These are phyloP conservation scores for Melanostoma mellinum DNA, from an alignment of 2,888 invertebrate species.

Conservation along the genomic window DNA sequence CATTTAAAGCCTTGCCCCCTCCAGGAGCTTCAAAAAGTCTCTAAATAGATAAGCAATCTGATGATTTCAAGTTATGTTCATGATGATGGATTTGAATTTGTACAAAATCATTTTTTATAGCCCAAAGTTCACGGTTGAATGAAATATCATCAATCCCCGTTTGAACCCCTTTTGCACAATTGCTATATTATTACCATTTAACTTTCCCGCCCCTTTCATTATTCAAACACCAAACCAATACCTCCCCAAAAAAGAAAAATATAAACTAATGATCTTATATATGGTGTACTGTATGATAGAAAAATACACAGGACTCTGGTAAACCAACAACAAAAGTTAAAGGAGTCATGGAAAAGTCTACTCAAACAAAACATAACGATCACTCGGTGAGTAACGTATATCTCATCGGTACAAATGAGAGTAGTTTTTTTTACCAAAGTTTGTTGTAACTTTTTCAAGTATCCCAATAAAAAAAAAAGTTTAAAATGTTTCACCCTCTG, in stretches of 20 bases:
- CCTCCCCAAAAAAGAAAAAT: slow-evolving; percentile 77
- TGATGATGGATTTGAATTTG: too few relatives aligned
- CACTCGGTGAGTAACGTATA: slow-evolving; percentile 79
- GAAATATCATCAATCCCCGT: too few relatives aligned
- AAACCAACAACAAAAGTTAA: slow-evolving; percentile 67
- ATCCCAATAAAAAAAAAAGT: not conserved
- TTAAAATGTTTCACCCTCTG: slow-evolving; percentile 15
- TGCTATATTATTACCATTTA: too few relatives aligned
- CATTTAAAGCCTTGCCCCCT: too few relatives aligned
- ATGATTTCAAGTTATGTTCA: too few relatives aligned
- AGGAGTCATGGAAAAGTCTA: slow-evolving; percentile 78
- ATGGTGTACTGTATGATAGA: slow-evolving; percentile 42
- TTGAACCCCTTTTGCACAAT: too few relatives aligned
- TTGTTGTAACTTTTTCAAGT: slow-evolving; percentile 37
- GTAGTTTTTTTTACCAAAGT: slow-evolving; percentile 31
- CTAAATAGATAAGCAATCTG: too few relatives aligned
- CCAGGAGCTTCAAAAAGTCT: too few relatives aligned
- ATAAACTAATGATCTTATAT: slow-evolving; percentile 10
- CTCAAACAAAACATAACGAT: slow-evolving; percentile 79
- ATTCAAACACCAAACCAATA: not conserved
- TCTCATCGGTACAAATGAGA: not conserved
- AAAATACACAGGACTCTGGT: slow-evolving; percentile 63
- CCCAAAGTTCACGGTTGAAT: too few relatives aligned
- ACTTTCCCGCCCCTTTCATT: not conserved
- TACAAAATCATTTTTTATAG: too few relatives aligned